Conservation (phyloP, 1,140 invertebrate species). For the Zaprionus ghesquierei region DNA sequence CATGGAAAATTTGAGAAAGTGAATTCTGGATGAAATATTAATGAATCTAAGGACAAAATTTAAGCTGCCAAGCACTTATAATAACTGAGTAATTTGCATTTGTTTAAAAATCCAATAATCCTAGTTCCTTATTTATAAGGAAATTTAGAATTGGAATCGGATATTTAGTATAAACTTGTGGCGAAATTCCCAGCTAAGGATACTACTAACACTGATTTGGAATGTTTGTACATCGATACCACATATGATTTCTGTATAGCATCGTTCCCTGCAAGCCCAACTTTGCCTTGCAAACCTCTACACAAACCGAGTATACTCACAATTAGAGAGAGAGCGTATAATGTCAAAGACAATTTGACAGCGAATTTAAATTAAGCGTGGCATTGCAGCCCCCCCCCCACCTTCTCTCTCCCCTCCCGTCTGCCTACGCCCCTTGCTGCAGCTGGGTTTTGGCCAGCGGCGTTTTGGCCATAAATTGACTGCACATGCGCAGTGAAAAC, state of each 20-base stretch:
- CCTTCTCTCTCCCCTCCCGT: background rate
- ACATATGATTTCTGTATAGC: no score
- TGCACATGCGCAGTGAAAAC: slow-evolving; percentile 62
- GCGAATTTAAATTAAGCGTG: slow-evolving; percentile 55
- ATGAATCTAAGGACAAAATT: background rate
- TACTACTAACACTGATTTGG: no score
- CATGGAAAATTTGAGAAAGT: background rate
- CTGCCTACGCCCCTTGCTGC: background rate
- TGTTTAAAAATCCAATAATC: no score
- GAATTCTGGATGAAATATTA: background rate
- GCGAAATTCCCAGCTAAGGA: no score
- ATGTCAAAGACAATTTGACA: slow-evolving; percentile 74
- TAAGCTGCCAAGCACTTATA: background rate
- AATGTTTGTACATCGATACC: no score
- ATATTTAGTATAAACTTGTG: no score
- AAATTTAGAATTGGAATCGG: no score
- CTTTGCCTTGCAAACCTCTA: no score
- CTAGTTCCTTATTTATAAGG: no score
- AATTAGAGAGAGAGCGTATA: background rate
- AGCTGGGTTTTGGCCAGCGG: slow-evolving; percentile 16
- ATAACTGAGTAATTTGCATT: background rate
- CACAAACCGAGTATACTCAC: background rate
- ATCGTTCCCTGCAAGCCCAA: no score
- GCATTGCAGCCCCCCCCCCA: background rate
- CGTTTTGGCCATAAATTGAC: slow-evolving; percentile 68